Base-by-base conservation (phyloP, 2,113 vertebrate species). In the Thinocorus orbignyianus region DNA sequence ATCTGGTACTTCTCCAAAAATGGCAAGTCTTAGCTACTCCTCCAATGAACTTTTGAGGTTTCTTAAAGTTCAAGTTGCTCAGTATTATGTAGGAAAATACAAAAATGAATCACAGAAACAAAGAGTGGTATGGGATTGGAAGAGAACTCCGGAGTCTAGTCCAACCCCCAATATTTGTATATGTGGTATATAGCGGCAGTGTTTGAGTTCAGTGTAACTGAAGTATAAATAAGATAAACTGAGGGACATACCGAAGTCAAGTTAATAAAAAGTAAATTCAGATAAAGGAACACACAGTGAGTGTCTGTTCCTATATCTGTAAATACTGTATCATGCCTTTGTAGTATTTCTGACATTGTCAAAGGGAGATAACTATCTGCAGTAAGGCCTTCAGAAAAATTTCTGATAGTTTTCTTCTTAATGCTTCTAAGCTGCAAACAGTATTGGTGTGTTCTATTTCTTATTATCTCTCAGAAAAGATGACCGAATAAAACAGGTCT, bases 21-120 rank as follows among this genome's bases (percentile, higher is more conserved):
- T 65, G 10, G 2, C 7, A 28, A 65, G 8, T 26, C 35, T 64
- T 81, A 37, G 3, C 23, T 88, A 48, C 16, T 76, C 6, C n/a
- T 84, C 10, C 18, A 68, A 30, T 0, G 0, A 8, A 19, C 23
- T 31, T 0, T 0, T 52, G 55, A 86, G 24, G 18, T 33, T 91
- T 62, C n/a, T 44, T 10, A 41, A 66, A 60, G 28, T 58, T 60
- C 16, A 28, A 18, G 26, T 23, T 65, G 49, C 3, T 61, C 12
- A 35, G 13, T 13, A 16, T 49, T 70, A 35, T 12, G 33, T 3
- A 64, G 19, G 9, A 83, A 65, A 52, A 17, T 23, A 39, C 9
- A 51, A n/a, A 79, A 58, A 3, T 31, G 30, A 86, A 39, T 41
- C 48, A 49, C 48, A 49, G 48, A 54, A 30, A 30, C 16, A 54